Conservation (phyloP, 2,113 vertebrate genomes). For the Spilogale gracilis region DNA sequence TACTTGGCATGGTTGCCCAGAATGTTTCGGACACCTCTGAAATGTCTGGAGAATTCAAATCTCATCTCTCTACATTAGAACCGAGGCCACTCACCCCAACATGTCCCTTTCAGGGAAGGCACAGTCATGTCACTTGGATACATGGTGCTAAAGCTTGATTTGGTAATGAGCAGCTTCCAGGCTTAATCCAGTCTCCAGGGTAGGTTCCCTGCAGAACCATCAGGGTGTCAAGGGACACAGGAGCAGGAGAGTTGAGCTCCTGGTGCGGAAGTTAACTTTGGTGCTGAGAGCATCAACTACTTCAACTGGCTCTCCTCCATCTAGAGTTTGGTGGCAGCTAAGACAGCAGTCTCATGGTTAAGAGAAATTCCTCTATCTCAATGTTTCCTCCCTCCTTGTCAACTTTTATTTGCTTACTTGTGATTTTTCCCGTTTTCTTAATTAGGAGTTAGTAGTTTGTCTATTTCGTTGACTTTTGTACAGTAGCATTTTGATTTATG, state of each 20-base stretch:
- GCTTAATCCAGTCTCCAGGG: neutral
- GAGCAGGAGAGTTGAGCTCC: neutral
- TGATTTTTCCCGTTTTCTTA: neutral
- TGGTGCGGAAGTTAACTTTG: neutral
- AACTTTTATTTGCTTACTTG: neutral
- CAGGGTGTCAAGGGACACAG: neutral
- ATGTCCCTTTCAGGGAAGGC: neutral
- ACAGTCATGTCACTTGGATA: neutral
- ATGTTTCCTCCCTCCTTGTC: constrained; percentile 1
- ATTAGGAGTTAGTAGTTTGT: neutral
- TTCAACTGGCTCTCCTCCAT: neutral
- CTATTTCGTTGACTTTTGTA: constrained; percentile 12
- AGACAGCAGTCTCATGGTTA: neutral
- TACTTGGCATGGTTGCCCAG: neutral
- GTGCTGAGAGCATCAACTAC: neutral
- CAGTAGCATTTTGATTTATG: neutral
- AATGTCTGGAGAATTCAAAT: neutral
- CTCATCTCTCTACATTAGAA: neutral
- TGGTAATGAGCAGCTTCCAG: neutral
- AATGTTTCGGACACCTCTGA: neutral
- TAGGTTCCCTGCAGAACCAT: neutral
- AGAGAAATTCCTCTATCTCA: neutral
- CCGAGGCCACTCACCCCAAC: neutral
- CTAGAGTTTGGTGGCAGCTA: neutral
- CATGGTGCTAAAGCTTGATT: neutral